These are phyloP conservation scores for Hormaphis cornu DNA, from an alignment of 1,140 invertebrate genomes.

Conservation along the genomic window DNA sequence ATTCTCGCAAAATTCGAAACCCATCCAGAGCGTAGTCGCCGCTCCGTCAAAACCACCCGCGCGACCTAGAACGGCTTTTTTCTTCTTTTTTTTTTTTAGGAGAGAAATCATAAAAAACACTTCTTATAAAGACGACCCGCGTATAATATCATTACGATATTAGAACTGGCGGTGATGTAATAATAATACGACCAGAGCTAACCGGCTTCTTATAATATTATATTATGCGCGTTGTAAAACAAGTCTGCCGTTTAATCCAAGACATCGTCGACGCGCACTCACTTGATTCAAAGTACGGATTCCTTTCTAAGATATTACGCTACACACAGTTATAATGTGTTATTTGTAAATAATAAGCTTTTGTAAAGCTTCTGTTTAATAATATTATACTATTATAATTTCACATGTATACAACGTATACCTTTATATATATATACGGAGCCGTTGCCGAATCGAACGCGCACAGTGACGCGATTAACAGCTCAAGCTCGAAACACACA, in stretches of 20 bases:
- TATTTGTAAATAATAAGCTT: background rate
- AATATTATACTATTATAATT: background rate
- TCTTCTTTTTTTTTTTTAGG: background rate
- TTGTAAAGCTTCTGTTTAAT: constrained; percentile 30
- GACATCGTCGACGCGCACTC: background rate
- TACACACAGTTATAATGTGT: background rate
- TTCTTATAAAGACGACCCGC: background rate
- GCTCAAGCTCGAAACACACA: too few relatives aligned
- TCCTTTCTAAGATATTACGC: background rate
- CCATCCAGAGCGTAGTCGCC: too few relatives aligned
- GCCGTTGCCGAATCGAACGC: too few relatives aligned
- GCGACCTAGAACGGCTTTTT: too few relatives aligned
- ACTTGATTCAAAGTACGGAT: constrained; percentile 25
- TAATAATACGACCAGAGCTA: constrained; percentile 16
- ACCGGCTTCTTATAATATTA: constrained; percentile 30
- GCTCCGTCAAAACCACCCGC: too few relatives aligned
- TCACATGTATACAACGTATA: background rate
- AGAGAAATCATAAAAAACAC: constrained; percentile 20
- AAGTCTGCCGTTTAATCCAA: constrained; percentile 27
- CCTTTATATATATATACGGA: background rate
- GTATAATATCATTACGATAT: constrained; percentile 25
- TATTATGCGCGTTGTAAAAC: constrained; percentile 32
- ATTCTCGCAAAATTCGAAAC: too few relatives aligned
- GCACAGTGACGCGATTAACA: too few relatives aligned
- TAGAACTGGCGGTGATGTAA: constrained; percentile 25